These are phyloP conservation scores for Erynnis tages DNA, from an alignment of 2,888 invertebrate species.

Conservation along the genomic window DNA sequence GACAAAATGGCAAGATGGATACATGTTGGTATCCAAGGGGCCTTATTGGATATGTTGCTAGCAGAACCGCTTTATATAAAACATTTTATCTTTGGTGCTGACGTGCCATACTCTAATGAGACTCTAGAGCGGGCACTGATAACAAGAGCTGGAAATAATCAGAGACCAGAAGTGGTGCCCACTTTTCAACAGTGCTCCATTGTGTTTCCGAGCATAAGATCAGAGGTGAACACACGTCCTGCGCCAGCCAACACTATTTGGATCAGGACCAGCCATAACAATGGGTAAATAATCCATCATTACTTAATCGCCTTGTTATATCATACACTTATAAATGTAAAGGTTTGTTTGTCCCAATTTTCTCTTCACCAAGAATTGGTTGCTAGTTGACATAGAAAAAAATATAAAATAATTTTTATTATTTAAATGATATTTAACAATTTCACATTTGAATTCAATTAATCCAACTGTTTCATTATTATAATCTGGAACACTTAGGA, in stretches of 20 bases:
- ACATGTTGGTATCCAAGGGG: constrained; percentile 91
- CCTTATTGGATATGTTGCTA: constrained; percentile 86
- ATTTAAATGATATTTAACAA: too few relatives aligned
- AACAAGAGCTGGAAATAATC: constrained; percentile 45
- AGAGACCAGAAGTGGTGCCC: constrained; percentile 38
- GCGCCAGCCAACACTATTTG: constrained; percentile 65
- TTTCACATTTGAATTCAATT: too few relatives aligned
- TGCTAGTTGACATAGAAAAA: too few relatives aligned
- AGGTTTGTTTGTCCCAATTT: too few relatives aligned
- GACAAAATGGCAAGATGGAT: constrained; percentile 97
- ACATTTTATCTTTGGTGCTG: constrained; percentile 86
- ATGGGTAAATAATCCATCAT: constrained; percentile 46
- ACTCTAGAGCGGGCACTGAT: constrained; percentile 81
- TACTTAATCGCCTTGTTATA: not conserved
- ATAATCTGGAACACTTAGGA: too few relatives aligned
- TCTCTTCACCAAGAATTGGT: too few relatives aligned
- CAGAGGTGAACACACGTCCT: constrained; percentile 44
- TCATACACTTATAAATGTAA: too few relatives aligned
- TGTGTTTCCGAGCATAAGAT: constrained; percentile 47
- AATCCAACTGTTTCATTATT: too few relatives aligned
- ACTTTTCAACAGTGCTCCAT: constrained; percentile 50
- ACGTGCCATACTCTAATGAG: constrained; percentile 82
- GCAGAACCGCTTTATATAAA: constrained; percentile 85
- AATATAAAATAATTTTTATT: too few relatives aligned
- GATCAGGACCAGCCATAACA: constrained; percentile 47